Conservation (phyloP, 2,113 vertebrate genomes). For the Noturus placidus region DNA sequence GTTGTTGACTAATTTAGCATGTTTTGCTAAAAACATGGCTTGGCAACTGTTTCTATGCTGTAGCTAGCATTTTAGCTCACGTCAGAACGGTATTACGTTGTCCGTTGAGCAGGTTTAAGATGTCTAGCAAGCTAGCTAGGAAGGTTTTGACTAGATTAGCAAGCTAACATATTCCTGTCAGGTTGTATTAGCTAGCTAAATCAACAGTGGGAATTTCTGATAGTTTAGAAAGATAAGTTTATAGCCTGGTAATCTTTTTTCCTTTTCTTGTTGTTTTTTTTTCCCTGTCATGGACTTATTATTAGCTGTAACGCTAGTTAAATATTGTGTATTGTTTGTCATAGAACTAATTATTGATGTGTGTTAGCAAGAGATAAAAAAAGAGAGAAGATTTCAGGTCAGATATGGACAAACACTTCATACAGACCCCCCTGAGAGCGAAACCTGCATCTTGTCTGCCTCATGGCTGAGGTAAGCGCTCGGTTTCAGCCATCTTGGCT, state of each 20-base stretch:
- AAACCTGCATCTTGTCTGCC: constrained; percentile 24
- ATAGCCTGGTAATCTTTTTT: background rate
- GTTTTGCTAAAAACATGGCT: too few species aligned
- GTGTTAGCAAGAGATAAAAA: background rate
- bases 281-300: background rate
- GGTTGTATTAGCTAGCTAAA: background rate
- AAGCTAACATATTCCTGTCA: background rate
- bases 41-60: background rate
- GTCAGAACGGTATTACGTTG: background rate
- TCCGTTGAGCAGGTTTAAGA: background rate
- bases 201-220: background rate
- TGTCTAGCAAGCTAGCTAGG: background rate
- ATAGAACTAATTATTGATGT: too few species aligned
- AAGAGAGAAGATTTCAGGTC: constrained; percentile 18
- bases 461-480: constrained; percentile 49
- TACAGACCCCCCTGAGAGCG: constrained; percentile 9
- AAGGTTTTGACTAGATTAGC: background rate
- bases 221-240: background rate
- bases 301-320: background rate
- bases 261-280: too few species aligned
- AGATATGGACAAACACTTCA: background rate
- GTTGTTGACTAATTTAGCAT: too few species aligned
- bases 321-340: background rate
- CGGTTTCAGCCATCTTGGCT: constrained; percentile 60
- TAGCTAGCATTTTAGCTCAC: background rate